phyloP scores from a whole-genome alignment of 2,888 invertebrate species.

The Chouioia cunea region DNA sequence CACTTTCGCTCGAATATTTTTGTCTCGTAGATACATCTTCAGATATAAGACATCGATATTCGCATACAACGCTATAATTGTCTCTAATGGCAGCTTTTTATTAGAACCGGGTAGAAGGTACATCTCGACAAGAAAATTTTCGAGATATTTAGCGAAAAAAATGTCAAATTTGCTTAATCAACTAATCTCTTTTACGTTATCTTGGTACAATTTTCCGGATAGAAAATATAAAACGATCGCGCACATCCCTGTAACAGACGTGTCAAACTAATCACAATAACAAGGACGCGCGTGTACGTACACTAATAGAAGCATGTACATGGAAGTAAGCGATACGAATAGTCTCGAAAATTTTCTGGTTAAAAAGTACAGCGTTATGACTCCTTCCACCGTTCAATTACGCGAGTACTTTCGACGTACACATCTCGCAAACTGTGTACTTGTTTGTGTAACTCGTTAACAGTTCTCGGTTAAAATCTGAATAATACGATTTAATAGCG shows the following conservation, averaged over 20 bases:
- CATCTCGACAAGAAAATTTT: conserved; percentile 33
- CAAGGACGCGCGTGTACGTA: no score
- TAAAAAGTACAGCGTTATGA: conserved; percentile 7
- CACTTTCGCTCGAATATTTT: conserved; percentile 29
- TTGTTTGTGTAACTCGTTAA: conserved; percentile 27
- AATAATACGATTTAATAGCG: neutral
- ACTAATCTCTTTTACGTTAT: no score
- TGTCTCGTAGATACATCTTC: conserved; percentile 36
- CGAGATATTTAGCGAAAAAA: neutral
- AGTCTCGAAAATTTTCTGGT: conserved; percentile 14
- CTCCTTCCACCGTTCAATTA: conserved; percentile 31
- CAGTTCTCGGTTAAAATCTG: neutral
- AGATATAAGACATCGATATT: conserved; percentile 40
- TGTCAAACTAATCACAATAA: no score
- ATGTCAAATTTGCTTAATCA: neutral
- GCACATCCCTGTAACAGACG: no score
- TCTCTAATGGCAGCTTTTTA: conserved; percentile 43
- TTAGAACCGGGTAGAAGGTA: conserved; percentile 17
- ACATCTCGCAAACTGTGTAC: conserved; percentile 10
- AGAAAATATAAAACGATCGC: no score
- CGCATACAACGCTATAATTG: conserved; percentile 37
- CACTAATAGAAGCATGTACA: no score
- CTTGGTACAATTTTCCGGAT: no score
- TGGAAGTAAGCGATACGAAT: no score
- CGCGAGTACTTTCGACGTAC: conserved; percentile 40